phyloP scores from a whole-genome alignment of 2,888 invertebrate genomes.

The Nomada goodeniana region DNA sequence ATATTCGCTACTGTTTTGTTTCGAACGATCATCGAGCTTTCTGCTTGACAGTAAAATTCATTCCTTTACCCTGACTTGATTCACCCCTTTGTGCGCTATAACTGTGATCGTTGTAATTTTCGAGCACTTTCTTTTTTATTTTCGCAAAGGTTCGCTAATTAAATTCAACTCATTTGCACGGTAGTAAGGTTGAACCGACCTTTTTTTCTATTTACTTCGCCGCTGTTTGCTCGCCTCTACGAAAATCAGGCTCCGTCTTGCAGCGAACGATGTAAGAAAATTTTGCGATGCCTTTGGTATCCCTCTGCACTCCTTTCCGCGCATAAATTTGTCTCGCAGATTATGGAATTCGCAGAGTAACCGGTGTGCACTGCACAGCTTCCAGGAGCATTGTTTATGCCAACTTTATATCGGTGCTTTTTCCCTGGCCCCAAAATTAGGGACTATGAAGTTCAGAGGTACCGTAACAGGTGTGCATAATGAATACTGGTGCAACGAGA shows the following conservation, averaged over 20 bases:
- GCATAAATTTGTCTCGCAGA: constrained; percentile 41
- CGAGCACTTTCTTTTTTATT: no score
- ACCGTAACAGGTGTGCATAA: constrained; percentile 52
- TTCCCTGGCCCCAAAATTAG: constrained; percentile 37
- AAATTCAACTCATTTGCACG: no score
- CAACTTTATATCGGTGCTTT: constrained; percentile 26
- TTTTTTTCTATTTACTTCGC: not conserved
- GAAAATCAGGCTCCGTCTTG: not conserved
- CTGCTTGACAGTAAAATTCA: no score
- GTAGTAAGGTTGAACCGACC: no score
- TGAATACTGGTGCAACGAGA: constrained; percentile 7
- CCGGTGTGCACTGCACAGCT: not conserved
- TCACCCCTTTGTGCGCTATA: no score
- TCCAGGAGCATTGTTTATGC: constrained; percentile 36
- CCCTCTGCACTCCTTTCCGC: not conserved
- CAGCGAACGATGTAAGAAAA: no score
- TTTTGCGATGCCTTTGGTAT: constrained; percentile 6
- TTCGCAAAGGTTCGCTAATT: no score
- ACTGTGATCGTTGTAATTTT: no score
- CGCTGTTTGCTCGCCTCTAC: not conserved
- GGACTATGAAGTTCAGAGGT: constrained; percentile 33
- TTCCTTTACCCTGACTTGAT: no score
- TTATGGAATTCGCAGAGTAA: constrained; percentile 24
- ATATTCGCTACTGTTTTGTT: no score
- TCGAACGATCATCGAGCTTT: no score